A percentile compares a stretch with the other conserved stretches of the same genome.
Conservation (phyloP, 2,797 vertebrate genomes). For the Novumbra hubbsi region DNA sequence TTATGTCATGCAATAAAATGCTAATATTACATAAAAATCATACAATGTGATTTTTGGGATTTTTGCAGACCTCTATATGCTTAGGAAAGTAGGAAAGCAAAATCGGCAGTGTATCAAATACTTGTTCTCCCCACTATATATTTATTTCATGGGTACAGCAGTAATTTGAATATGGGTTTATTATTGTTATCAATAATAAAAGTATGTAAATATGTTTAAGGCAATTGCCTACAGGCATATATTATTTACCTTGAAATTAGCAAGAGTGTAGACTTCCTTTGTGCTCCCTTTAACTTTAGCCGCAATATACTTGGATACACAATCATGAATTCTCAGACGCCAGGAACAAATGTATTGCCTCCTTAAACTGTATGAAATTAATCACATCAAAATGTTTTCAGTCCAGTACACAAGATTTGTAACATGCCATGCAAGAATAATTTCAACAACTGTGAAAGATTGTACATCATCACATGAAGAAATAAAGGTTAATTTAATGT, state of each 20-base stretch:
- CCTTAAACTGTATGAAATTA: slow-evolving; percentile 33
- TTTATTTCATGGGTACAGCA: background rate
- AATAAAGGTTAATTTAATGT: slow-evolving; percentile 52
- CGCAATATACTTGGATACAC: background rate
- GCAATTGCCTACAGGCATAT: background rate
- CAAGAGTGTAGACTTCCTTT: background rate
- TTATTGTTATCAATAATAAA: slow-evolving; percentile 23
- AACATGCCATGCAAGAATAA: slow-evolving; percentile 28
- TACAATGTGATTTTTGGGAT: too few relatives aligned
- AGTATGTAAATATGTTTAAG: slow-evolving; percentile 12
- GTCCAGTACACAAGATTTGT: slow-evolving; percentile 22
- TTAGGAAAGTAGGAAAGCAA: too few relatives aligned
- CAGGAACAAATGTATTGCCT: slow-evolving; percentile 52
- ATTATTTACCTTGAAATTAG: background rate
- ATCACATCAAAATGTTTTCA: background rate
- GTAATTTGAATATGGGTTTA: slow-evolving; percentile 27
- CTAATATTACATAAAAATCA: too few relatives aligned
- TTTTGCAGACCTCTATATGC: too few relatives aligned
- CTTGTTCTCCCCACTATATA: too few relatives aligned
- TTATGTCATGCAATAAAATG: too few relatives aligned
- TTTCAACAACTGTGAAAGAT: slow-evolving; percentile 25
- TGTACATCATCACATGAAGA: slow-evolving; percentile 51
- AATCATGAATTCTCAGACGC: slow-evolving; percentile 10
- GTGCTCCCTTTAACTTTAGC: background rate
- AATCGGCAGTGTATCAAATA: too few relatives aligned